Percentiles rank a stretch among this genome's conserved stretches.
These are phyloP conservation scores for Neolamprologus devosi DNA, from an alignment of 2,113 vertebrate genomes.

Conservation along the genomic window DNA sequence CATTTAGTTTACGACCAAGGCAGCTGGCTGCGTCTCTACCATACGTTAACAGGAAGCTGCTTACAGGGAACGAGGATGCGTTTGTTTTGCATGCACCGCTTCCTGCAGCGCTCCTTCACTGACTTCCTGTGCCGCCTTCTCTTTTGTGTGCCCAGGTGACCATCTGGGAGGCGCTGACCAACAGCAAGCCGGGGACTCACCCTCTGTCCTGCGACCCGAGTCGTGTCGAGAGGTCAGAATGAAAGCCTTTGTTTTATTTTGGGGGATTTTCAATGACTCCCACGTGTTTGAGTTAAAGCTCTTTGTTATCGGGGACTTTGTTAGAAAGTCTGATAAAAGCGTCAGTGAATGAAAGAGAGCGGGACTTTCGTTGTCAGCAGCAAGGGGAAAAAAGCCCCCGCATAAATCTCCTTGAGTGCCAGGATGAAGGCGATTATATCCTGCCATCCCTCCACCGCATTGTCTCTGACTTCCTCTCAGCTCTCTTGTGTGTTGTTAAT, in stretches of 20 bases:
- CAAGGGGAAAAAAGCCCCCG: neutral
- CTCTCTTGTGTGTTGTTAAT: neutral
- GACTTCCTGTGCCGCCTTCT: neutral
- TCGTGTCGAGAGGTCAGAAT: constrained; percentile 80
- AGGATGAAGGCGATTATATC: neutral
- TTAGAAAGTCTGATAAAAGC: neutral
- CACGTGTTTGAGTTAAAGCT: neutral
- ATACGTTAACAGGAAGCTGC: neutral
- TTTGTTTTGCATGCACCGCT: neutral
- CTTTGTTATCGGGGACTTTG: neutral
- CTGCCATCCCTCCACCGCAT: neutral
- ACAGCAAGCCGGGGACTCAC: constrained; percentile 92
- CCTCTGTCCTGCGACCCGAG: constrained; percentile 80
- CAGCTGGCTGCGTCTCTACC: neutral
- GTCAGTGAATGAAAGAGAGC: neutral
- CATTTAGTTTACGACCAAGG: neutral
- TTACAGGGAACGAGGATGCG: neutral
- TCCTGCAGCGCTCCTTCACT: neutral
- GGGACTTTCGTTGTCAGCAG: neutral
- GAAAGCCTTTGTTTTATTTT: neutral
- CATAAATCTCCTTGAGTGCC: neutral
- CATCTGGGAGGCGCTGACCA: constrained; percentile 96
- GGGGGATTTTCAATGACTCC: neutral
- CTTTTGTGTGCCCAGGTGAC: constrained; percentile 78
- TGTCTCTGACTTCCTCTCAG: constrained; percentile 17